Evolutionary conservation across 2,113 vertebrate genomes (phyloP), one percentile per base, ranked within the genome.

Genomic region (Anas platyrhynchos): DNA sequence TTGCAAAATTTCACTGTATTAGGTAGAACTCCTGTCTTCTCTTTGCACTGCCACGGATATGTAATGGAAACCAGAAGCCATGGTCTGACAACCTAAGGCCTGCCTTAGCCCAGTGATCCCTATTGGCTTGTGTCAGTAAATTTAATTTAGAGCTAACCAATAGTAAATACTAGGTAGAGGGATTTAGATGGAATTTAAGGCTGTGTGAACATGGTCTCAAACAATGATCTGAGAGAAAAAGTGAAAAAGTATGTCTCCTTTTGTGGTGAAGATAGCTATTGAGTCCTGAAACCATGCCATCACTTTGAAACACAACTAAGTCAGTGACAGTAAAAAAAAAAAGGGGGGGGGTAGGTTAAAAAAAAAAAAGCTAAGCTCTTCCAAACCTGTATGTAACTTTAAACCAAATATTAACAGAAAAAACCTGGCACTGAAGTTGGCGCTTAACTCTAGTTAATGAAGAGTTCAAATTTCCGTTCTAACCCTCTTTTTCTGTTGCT

Each of bases 341-440:
- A 22, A 22, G 21, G 21, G 5, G 9, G 20, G 20, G 44, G 16
- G 43, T 16, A 92, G 66, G 96, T 96, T 92, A 97, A 97, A 97
- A 96, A 97, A 97, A 97, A 96, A 94, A 94, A 50, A 79, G 36
- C 54, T 94, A 84, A 93, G 84, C 66, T 91, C 93, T 97, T 97
- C 96, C 95, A 97, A 96, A 98, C 94, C 97, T 97, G 97, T 96
- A 93, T 96, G 97, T 96, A 98, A 98, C 89, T 92, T 98, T 97
- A 98, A 98, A 98, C 97, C 92, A 97, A 98, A 97, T 96, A 97
- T 96, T 96, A 97, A 95, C 88, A 96, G 88, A 84, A 97, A 97
- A 97, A 98, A 97, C 83, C 93, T 95, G 95, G 97, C 94, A 96
- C 94, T 97, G 96, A 89, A 96, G 89, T 96, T 97, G 97, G 97